Base-by-base conservation (phyloP, 2,888 invertebrate genomes). In the Choristoneura rosaceana region DNA sequence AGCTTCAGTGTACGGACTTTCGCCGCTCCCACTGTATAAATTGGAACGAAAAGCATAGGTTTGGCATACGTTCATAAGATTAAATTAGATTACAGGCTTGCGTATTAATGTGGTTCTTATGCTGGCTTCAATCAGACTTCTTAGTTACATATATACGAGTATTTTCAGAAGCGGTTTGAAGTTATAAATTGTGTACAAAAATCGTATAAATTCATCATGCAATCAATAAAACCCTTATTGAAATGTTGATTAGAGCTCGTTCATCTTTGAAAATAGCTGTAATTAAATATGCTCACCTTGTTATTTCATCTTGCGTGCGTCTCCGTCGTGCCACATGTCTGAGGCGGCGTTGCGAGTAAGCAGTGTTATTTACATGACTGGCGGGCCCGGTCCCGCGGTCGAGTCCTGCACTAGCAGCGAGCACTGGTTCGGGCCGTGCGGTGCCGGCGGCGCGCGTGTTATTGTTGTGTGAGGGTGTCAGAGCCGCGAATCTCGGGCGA, bases 231-330 rank as follows among this genome's bases (percentile, higher is more conserved):
- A 71, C 67, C 4, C 64, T 45, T 38, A 33, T 33, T 67, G 2
- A 67, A 67, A 67, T 71, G n/a, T 15, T 34, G 45, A 17, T 71
- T 55, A 25, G 5, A 17, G 34, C 17, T 17, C 38, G 14, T 60
- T 45, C 9, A 8, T 38, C 15, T 43, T 33, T 38, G 25, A 59
- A 73, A 73, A 69, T 52, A 64, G 14, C 15, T 52, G 17, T 41
- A 38, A 76, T 73, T 74, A 73, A 74, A 38, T 71, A 71, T 78
- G 74, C 90, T 89, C 76, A 94, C 93, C 92, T 92, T 89, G 90
- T 90, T 92, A 92, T 93, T 92, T 93, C 93, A 94, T 93, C 84
- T 89, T 91, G 87, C 84, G 86, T 80, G 85, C 79, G 78, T 79
- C 77, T 80, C 81, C 81, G 83, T 80, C 83, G 82, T 83, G 80